Evolutionary conservation across 2,797 vertebrate genomes (phyloP).

Genomic region (Chrysocyon brachyurus): DNA sequence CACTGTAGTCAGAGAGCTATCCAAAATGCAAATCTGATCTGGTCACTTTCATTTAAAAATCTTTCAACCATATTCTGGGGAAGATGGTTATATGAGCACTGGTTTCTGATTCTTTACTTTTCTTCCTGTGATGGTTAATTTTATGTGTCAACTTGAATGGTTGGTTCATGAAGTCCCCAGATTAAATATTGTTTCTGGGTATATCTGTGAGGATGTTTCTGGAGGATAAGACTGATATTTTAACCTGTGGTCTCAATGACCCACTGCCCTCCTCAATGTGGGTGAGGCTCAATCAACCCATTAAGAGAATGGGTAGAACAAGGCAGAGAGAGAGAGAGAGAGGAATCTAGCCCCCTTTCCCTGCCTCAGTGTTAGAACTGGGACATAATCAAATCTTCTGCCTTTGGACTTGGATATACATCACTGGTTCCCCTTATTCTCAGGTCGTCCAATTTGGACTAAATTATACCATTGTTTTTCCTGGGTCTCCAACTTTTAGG

Average conservation of each 20-base stretch:
- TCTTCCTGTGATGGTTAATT: conserved; percentile 1
- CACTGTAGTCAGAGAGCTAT: conserved; percentile 24
- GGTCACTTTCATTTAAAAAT: conserved; percentile 52
- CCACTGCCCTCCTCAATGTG: background rate
- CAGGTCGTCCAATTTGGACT: background rate
- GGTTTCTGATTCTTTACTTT: background rate
- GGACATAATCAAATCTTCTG: background rate
- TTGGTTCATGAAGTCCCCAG: background rate
- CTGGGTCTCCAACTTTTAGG: background rate
- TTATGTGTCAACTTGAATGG: background rate
- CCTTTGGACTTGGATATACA: background rate
- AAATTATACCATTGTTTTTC: background rate
- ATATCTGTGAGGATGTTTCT: background rate
- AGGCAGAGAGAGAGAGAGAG: background rate
- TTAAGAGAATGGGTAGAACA: background rate
- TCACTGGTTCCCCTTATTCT: background rate
- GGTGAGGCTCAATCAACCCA: background rate
- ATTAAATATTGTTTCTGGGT: background rate
- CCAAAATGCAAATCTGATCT: conserved; percentile 50
- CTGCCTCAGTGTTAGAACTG: background rate
- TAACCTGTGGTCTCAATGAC: background rate
- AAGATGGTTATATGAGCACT: background rate
- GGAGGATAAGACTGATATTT: background rate
- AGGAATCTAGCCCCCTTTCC: background rate
- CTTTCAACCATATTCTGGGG: background rate